Conservation (phyloP, 2,797 vertebrate species). For the Oceanodroma leucorhoa region DNA sequence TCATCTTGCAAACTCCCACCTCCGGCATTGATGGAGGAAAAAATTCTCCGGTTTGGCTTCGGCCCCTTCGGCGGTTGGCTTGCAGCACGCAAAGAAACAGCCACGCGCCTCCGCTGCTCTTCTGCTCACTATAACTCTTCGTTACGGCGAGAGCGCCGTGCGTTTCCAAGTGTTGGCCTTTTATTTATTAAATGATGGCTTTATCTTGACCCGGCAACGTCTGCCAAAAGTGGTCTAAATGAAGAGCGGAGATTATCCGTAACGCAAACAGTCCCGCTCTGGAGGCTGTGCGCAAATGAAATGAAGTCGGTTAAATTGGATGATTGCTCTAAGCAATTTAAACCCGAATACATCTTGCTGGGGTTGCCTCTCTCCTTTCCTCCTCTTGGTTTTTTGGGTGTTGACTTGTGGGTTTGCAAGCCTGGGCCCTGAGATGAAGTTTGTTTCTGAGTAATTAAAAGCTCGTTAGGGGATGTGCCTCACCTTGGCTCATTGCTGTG, state of each 20-base stretch:
- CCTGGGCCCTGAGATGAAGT: accelerated
- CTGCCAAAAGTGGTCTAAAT: not conserved
- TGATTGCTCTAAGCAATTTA: not conserved
- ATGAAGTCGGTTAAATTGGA: not conserved
- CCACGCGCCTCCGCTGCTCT: accelerated
- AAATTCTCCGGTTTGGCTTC: not conserved
- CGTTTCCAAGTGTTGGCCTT: not conserved
- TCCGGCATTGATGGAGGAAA: not conserved
- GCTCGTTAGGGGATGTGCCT: not conserved
- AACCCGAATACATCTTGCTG: not conserved
- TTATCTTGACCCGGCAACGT: not conserved
- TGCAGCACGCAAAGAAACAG: not conserved
- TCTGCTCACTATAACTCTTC: not conserved
- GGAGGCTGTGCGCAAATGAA: not conserved
- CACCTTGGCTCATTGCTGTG: not conserved
- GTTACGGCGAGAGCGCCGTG: accelerated
- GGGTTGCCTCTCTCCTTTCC: not conserved
- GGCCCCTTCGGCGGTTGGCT: accelerated
- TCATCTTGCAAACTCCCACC: not conserved
- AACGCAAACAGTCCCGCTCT: not conserved
- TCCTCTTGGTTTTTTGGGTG: not conserved
- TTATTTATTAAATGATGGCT: not conserved
- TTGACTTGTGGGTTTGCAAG: not conserved
- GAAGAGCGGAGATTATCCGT: not conserved
- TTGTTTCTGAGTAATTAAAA: not conserved